Evolutionary conservation across 1,140 invertebrate species (phyloP), one percentile per base, ranked within the genome.

Genomic region (Hesperophylax magnus): DNA sequence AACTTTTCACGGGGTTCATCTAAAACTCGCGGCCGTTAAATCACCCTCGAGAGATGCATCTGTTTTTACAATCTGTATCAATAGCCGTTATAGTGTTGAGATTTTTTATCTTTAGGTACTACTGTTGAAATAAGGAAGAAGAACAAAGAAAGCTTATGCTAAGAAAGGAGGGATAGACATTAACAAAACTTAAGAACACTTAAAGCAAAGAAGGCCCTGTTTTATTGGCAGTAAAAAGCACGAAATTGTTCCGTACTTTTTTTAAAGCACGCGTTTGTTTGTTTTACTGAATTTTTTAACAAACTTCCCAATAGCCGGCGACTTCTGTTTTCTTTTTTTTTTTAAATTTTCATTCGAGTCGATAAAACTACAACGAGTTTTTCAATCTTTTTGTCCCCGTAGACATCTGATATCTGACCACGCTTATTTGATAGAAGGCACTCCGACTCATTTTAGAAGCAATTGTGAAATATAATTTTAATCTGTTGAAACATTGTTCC

Each of bases 31-130:
- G 71, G 65, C 78, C 77, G 69, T 82, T 78, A 82, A 71, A 80
- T 80, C 78, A 78, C 81, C 52, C 77, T 53, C 22, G 31, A 69
- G 39, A 75, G 58, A 82, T 72, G 71, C 78, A 77, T 83, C 82
- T 83, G 82, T 81, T 83, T 78, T 83, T 78, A 67, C 76, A 77
- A 83, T 83, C 78, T 72, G 81, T 79, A 82, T 82, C 78, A 77
- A 82, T 80, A 79, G 24, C 39, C 76, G 76, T 78, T 34, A 77
- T 67, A 78, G 53, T 5, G 31, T 65, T 52, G 39, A 17, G 18
- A 65, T 39, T 71, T 71, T 71, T 71, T 71, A 53, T 52, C 52
- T 71, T 14, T n/a, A n/a, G 22, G 11, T 39, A 47, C 24, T 18
- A 39, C 34, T 9, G 67, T 24, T n/a, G 1, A 3, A 58, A 75